Percentiles rank a stretch among this genome's conserved stretches.
phyloP scores from a whole-genome alignment of 2,797 vertebrate species.

The Hydrolagus colliei region DNA sequence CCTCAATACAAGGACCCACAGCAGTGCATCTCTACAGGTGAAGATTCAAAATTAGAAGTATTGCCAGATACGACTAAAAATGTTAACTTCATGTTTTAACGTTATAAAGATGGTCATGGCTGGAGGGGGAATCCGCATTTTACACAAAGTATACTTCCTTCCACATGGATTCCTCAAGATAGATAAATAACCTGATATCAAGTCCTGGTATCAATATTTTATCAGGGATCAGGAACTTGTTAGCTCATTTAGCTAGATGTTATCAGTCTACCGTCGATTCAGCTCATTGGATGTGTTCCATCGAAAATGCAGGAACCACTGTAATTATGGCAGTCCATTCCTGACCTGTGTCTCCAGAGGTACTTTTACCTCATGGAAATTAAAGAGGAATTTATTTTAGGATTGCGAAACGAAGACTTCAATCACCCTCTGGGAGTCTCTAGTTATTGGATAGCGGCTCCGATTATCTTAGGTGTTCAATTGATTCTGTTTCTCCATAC shows the following conservation, averaged over 20 bases:
- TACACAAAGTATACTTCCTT: not conserved
- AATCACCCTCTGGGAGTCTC: not conserved
- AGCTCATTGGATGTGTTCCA: not conserved
- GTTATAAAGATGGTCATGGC: not conserved
- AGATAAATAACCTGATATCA: not conserved
- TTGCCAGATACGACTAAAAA: not conserved
- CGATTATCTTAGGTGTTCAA: constrained; percentile 4
- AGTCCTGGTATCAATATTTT: not conserved
- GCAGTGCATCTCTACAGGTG: not conserved
- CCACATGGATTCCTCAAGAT: not conserved
- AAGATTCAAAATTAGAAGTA: not conserved
- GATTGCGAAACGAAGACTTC: not conserved
- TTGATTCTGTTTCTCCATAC: not conserved
- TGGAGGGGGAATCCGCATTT: not conserved
- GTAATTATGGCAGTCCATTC: constrained; percentile 1
- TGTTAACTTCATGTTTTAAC: not conserved
- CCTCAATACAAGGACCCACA: not conserved
- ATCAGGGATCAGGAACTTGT: not conserved
- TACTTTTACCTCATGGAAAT: constrained; percentile 26
- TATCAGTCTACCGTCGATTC: not conserved
- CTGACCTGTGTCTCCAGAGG: constrained; percentile 16
- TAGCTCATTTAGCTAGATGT: not conserved
- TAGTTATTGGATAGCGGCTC: constrained; percentile 11
- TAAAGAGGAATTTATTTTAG: constrained; percentile 25
- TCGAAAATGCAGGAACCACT: not conserved